phyloP scores from a whole-genome alignment of 2,797 vertebrate genomes.

The Hafferia zeledoni region DNA sequence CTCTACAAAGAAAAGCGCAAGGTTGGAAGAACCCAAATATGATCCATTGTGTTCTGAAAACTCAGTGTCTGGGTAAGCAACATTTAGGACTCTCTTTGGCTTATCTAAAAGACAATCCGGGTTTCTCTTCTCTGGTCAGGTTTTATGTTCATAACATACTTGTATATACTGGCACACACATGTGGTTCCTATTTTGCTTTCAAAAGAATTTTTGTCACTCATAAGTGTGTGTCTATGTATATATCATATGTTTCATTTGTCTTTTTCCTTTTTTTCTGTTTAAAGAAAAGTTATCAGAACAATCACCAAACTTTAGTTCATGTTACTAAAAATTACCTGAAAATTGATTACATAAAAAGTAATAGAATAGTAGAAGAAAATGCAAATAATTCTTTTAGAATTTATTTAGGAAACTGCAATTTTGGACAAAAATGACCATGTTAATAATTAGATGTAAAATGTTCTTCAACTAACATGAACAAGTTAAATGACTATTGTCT shows the following conservation, averaged over 20 bases:
- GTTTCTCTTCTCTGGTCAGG: constrained; percentile 54
- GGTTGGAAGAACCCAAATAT: constrained; percentile 81
- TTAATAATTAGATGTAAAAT: constrained; percentile 59
- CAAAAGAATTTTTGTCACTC: constrained; percentile 74
- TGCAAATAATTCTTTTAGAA: constrained; percentile 38
- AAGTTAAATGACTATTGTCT: constrained; percentile 55
- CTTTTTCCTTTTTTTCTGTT: constrained; percentile 79
- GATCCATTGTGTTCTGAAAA: constrained; percentile 82
- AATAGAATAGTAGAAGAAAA: constrained; percentile 64
- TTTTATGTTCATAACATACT: constrained; percentile 59
- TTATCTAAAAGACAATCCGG: constrained; percentile 39
- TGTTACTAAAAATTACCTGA: constrained; percentile 81
- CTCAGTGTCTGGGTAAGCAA: constrained; percentile 91
- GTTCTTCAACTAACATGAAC: constrained; percentile 60
- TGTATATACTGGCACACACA: constrained; percentile 70
- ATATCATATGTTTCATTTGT: constrained; percentile 77
- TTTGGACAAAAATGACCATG: constrained; percentile 61
- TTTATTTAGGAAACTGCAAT: constrained; percentile 51
- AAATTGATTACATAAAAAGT: constrained; percentile 69
- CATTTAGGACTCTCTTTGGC: constrained; percentile 55
- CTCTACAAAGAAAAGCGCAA: constrained; percentile 88
- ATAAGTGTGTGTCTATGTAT: constrained; percentile 79
- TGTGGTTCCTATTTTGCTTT: constrained; percentile 67
- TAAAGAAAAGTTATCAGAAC: constrained; percentile 88
- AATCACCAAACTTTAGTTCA: constrained; percentile 87